These are phyloP conservation scores for Neelides sp. DNA, from an alignment of 1,140 invertebrate species.

Conservation along the genomic window DNA sequence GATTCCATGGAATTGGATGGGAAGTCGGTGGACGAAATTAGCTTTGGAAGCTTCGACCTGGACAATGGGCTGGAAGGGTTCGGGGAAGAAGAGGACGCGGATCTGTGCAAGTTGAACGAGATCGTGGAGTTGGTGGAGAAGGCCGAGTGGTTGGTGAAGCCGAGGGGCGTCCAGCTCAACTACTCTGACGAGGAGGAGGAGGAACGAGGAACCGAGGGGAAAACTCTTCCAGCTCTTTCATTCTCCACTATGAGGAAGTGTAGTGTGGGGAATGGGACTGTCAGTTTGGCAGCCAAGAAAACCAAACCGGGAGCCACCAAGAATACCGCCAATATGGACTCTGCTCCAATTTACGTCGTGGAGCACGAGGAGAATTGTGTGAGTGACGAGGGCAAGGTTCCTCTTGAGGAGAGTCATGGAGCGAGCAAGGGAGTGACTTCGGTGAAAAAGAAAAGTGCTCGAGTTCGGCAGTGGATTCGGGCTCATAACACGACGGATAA, in stretches of 20 bases:
- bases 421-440: not conserved
- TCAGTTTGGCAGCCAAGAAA: too few relatives aligned
- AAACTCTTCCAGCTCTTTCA: not conserved
- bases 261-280: not conserved
- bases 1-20: constrained; percentile 12
- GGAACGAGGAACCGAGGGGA: not conserved
- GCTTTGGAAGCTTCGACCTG: constrained; percentile 23
- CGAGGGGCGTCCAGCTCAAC: constrained; percentile 11
- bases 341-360: not conserved
- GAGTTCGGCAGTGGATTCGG: constrained; percentile 29
- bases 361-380: not conserved
- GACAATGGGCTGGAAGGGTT: constrained; percentile 20
- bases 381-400: not conserved
- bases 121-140: constrained; percentile 28
- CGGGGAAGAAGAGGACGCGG: constrained; percentile 11
- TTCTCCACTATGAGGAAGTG: not conserved
- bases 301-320: constrained; percentile 1
- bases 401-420: too few relatives aligned
- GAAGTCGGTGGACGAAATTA: constrained; percentile 13
- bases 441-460: constrained; percentile 16
- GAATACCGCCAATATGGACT: too few relatives aligned
- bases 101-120: constrained; percentile 19
- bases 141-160: constrained; percentile 24
- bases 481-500: constrained; percentile 21
- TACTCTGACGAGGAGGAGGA: constrained; percentile 17